These are phyloP conservation scores for Prolemur simus DNA, from an alignment of 2,113 vertebrate species.

Conservation along the genomic window DNA sequence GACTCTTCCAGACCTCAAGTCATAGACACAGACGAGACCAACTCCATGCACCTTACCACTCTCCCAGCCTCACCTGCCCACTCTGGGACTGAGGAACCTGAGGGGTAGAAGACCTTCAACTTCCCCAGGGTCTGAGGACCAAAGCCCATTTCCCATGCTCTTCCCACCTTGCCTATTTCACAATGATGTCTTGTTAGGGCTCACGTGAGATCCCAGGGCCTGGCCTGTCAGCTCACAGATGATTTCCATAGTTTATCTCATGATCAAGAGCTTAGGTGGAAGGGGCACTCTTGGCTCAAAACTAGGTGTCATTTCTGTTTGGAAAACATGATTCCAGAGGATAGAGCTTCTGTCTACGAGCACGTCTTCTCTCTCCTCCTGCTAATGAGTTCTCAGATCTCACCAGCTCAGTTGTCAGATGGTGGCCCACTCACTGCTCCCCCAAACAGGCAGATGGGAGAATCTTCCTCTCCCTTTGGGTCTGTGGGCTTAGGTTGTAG, in stretches of 20 bases:
- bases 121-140: neutral
- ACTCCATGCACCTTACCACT: accelerated
- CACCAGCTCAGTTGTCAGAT: neutral
- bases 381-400: neutral
- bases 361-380: neutral
- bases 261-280: neutral
- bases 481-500: neutral
- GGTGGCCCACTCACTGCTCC: neutral
- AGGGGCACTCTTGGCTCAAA: neutral
- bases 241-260: neutral
- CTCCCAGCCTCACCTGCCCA: neutral
- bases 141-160: neutral
- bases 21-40: neutral
- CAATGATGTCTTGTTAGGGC: neutral
- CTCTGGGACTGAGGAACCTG: neutral
- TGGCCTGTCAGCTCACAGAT: neutral
- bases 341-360: neutral
- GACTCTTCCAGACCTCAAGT: neutral
- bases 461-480: neutral
- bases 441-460: neutral
- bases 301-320: neutral
- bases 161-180: neutral
- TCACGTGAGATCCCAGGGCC: neutral
- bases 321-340: neutral
- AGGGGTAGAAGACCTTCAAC: neutral